Base-by-base conservation (phyloP, 92 coral and sea anemone species). In the Zoanthus gigantus region DNA sequence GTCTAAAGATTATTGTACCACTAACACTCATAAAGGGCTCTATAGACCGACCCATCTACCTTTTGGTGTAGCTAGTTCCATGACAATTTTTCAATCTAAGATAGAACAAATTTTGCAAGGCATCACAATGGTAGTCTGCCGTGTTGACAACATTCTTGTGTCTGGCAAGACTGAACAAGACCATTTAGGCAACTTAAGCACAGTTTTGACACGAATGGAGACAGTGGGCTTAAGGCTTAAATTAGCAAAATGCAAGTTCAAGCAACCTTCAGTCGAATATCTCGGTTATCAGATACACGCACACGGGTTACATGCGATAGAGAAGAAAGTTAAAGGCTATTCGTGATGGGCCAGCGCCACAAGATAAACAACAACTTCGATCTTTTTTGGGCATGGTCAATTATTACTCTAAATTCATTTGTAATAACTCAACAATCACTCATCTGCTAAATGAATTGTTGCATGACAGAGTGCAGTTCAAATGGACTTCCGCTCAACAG, bases 61-160 rank as follows among this genome's bases (percentile, higher is more conserved):
- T 4, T 90, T 90, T 23, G 86, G 90, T 28, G 86, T 86, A 14
- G 23, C 23, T 23, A 23, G 23, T 23, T 23, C 23, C 23, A 23
- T 23, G 23, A 23, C 23, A 23, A 23, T 86, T 68, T 84, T 90
- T 54, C 92, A 90, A 30, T 90, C 92, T 9, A 90, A 90, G 72
- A 85, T 90, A 2, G 90, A 90, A 78, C 92, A 85, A 57, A 89
- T 90, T 13, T 60, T 90, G n/a, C 92, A 86, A 58, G 90, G 93
- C 42, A 90, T 90, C 8, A 83, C 93, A 6, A 90, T 90, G 93
- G 90, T 79, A 18, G 87, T 90, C 11, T 90, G 93, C 74, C n/a
- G 90, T 7, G 93, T 87, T 13, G 93, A 86, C 50, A 90, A 86
- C 47, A 90, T 90, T 66, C 57, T 90, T 13, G 75, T 90, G 2